Conservation (phyloP, 2,113 vertebrate species). For the Poeciliopsis turrubarensis region DNA sequence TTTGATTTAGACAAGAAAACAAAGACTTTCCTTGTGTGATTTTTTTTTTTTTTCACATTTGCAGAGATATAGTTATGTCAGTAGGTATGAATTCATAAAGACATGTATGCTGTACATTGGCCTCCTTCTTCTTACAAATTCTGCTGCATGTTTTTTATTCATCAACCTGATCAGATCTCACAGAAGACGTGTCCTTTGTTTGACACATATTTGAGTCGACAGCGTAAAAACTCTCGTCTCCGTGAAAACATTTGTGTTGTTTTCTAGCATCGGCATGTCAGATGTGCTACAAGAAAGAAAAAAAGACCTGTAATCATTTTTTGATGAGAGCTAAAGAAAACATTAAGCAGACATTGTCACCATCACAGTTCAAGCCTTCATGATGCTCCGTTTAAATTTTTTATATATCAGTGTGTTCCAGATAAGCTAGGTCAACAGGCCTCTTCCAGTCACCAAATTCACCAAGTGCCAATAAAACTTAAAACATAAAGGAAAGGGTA, state of each 20-base stretch:
- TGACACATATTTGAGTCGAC: slow-evolving; percentile 10
- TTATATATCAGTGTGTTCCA: slow-evolving; percentile 52
- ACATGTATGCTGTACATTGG: slow-evolving; percentile 29
- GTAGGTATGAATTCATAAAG: slow-evolving; percentile 27
- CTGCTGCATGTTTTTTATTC: slow-evolving; percentile 32
- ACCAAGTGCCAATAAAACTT: slow-evolving; percentile 84
- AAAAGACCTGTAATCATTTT: neutral
- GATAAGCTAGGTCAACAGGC: slow-evolving; percentile 55
- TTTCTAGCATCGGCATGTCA: slow-evolving; percentile 20
- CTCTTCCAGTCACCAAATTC: slow-evolving; percentile 77
- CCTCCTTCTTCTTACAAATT: slow-evolving; percentile 56
- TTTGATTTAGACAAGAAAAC: neutral
- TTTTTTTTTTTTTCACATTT: neutral
- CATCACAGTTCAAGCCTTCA: neutral
- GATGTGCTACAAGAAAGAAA: neutral
- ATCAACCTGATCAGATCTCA: slow-evolving; percentile 27
- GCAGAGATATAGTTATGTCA: slow-evolving; percentile 12
- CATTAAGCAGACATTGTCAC: slow-evolving; percentile 4
- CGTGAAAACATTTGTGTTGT: slow-evolving; percentile 44
- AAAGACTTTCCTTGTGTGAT: neutral
- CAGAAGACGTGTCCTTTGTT: slow-evolving; percentile 45
- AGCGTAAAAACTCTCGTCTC: slow-evolving; percentile 41
- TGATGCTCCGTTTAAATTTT: slow-evolving; percentile 25
- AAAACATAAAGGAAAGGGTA: slow-evolving; percentile 65
- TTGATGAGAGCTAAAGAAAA: neutral